Evolutionary conservation across 2,888 invertebrate species (phyloP).

Genomic region (Cacoxenus indagator): DNA sequence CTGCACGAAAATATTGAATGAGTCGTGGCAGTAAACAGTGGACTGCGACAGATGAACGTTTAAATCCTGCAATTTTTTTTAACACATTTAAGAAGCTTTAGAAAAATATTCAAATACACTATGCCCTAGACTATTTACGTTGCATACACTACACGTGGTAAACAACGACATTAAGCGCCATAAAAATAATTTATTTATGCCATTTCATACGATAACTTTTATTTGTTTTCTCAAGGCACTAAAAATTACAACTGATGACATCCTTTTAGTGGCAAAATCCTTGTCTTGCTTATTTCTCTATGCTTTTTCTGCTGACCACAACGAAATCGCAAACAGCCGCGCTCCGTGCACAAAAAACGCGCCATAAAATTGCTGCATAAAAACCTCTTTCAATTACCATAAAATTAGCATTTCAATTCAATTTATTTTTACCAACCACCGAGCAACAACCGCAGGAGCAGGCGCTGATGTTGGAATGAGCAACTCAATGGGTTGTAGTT

Average conservation of each 20-base stretch:
- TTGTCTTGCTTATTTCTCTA: constrained; percentile 16
- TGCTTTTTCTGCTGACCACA: constrained; percentile 52
- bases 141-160: constrained; percentile 38
- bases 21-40: too few species aligned
- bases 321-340: not conserved
- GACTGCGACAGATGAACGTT: not conserved
- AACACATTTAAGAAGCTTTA: not conserved
- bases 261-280: constrained; percentile 53
- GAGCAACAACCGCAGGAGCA: not conserved
- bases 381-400: constrained; percentile 67
- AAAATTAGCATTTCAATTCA: constrained; percentile 68
- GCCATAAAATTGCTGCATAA: constrained; percentile 61
- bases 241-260: constrained; percentile 54
- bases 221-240: constrained; percentile 48
- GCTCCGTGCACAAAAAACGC: constrained; percentile 39
- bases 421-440: constrained; percentile 51
- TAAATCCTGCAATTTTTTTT: not conserved
- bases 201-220: constrained; percentile 50
- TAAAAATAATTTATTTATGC: constrained; percentile 54
- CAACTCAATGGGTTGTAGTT: constrained; percentile 57
- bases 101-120: not conserved
- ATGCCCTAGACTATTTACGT: not conserved
- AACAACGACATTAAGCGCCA: constrained; percentile 51
- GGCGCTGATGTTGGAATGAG: not conserved
- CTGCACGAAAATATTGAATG: too few species aligned